Evolutionary conservation across 2,113 vertebrate genomes (phyloP).

Genomic region (Merops nubicus): DNA sequence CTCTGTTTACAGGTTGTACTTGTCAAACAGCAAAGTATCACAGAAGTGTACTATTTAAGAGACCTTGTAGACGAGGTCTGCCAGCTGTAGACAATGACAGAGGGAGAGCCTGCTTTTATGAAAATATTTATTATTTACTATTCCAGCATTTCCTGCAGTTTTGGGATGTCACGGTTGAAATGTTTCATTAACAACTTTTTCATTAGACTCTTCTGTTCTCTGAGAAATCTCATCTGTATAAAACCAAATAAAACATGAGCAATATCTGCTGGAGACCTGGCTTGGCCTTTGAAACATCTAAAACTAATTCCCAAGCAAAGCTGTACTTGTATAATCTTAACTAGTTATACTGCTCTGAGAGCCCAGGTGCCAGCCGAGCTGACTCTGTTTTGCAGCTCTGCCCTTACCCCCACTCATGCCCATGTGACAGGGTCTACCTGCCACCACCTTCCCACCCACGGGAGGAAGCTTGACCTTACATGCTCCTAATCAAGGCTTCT

Average conservation of each 20-base stretch:
- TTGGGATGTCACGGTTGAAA: background rate
- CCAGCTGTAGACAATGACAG: background rate
- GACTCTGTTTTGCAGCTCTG: background rate
- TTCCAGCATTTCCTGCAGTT: background rate
- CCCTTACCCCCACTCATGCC: background rate
- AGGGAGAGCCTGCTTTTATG: background rate
- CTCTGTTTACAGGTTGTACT: background rate
- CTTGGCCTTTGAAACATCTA: background rate
- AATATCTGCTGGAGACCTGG: background rate
- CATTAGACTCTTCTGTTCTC: background rate
- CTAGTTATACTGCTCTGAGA: background rate
- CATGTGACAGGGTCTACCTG: rapidly evolving
- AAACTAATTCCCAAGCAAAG: background rate
- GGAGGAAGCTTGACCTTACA: background rate
- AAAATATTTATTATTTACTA: background rate
- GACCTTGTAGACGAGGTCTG: background rate
- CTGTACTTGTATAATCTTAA: background rate
- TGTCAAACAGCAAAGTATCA: background rate
- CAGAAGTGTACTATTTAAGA: background rate
- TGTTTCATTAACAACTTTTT: background rate
- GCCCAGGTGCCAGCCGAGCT: background rate
- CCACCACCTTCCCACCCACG: background rate
- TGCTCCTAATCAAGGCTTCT: background rate
- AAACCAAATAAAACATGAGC: background rate
- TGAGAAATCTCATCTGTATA: background rate